These are phyloP conservation scores for Hydrophis major DNA, from an alignment of 2,797 vertebrate genomes.

Conservation along the genomic window DNA sequence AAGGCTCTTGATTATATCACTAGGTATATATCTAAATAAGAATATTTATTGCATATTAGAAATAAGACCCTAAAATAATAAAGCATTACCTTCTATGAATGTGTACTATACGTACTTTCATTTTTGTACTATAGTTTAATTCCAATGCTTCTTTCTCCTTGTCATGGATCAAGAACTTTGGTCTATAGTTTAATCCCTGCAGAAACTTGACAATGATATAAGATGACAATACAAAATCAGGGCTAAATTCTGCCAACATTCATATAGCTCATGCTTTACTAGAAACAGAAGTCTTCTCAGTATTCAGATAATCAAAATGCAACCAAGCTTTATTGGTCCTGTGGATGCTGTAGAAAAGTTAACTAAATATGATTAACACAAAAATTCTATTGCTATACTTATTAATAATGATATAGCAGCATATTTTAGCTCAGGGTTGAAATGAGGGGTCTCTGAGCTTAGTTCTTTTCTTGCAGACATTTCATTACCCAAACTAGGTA, in stretches of 20 bases:
- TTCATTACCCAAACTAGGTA: too few relatives aligned
- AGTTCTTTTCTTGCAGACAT: too few relatives aligned
- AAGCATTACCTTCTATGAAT: not conserved
- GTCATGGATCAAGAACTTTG: not conserved
- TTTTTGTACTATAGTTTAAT: not conserved
- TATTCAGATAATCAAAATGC: slow-evolving; percentile 16
- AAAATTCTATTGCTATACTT: not conserved
- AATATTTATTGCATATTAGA: not conserved
- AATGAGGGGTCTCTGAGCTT: too few relatives aligned
- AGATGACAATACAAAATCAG: slow-evolving; percentile 31
- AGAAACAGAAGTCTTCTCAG: slow-evolving; percentile 17
- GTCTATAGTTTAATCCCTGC: not conserved
- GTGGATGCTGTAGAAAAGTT: slow-evolving; percentile 31
- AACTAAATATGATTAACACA: slow-evolving; percentile 5
- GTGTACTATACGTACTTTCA: not conserved
- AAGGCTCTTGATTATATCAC: not conserved
- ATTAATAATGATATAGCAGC: too few relatives aligned
- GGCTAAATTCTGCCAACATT: slow-evolving; percentile 27
- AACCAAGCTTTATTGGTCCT: slow-evolving; percentile 30
- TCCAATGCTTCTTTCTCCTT: not conserved
- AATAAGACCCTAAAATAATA: not conserved
- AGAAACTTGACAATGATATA: slow-evolving; percentile 26
- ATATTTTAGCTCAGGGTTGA: too few relatives aligned
- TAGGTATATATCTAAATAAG: not conserved
- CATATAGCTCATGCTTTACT: slow-evolving; percentile 8